Evolutionary conservation across 2,888 invertebrate genomes (phyloP).

Genomic region (Liposcelis brunnea): DNA sequence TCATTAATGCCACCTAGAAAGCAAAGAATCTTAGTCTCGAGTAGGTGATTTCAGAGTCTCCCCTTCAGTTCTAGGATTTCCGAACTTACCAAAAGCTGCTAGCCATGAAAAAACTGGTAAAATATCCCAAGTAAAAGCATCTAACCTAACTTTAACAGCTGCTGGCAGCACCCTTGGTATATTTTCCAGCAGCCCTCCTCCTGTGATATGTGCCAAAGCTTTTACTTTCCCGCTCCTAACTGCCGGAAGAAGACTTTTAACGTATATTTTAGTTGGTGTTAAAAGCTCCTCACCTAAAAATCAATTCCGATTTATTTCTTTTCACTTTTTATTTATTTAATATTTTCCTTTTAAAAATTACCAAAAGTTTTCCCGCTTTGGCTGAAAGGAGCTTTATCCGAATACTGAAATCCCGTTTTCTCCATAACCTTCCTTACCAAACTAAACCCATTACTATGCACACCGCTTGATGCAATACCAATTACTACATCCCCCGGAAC

Average conservation of each 20-base stretch:
- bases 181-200: constrained; percentile 83
- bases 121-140: constrained; percentile 54
- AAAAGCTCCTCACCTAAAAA: constrained; percentile 61
- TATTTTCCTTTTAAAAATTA: no score
- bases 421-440: constrained; percentile 65
- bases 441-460: constrained; percentile 92
- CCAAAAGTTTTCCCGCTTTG: constrained; percentile 49
- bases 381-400: constrained; percentile 56
- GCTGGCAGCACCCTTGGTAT: constrained; percentile 66
- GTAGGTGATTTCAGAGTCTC: no score
- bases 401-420: constrained; percentile 42
- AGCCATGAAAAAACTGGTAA: constrained; percentile 81
- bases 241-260: constrained; percentile 51
- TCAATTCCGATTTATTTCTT: no score
- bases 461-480: constrained; percentile 73
- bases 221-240: constrained; percentile 56
- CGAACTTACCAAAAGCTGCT: constrained; percentile 46
- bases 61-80: no score
- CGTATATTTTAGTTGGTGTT: constrained; percentile 74
- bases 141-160: constrained; percentile 43
- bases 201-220: constrained; percentile 84
- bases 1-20: constrained; percentile 54
- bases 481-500: constrained; percentile 61
- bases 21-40: no score
- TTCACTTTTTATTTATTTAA: no score